phyloP scores from a whole-genome alignment of 2,113 vertebrate species.

The Atrichornis clamosus region DNA sequence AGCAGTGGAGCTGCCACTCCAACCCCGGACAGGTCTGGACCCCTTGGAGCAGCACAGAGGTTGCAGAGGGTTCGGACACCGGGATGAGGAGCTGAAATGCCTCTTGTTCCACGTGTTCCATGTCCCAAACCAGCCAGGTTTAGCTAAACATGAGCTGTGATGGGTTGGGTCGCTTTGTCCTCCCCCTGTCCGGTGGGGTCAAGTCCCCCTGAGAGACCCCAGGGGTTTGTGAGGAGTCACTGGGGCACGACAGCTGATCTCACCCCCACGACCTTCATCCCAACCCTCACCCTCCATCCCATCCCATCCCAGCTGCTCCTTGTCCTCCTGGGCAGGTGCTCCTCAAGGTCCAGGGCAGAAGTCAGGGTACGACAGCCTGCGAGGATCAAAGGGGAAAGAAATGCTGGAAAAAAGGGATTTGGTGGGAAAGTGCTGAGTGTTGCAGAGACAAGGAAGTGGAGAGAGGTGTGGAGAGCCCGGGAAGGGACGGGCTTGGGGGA shows the following conservation, averaged over 20 bases:
- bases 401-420: neutral
- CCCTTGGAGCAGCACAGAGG: fast-evolving
- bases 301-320: neutral
- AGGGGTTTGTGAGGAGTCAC: too few relatives aligned
- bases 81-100: neutral
- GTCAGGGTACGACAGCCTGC: neutral
- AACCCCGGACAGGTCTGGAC: fast-evolving
- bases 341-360: neutral
- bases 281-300: neutral
- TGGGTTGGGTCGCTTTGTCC: neutral
- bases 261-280: neutral
- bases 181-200: neutral
- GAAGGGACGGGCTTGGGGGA: fast-evolving
- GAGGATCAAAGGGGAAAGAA: neutral
- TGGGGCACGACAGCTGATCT: neutral
- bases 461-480: neutral
- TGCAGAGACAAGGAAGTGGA: neutral
- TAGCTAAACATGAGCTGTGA: fast-evolving
- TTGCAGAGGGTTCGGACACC: fast-evolving
- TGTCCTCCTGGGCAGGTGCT: neutral
- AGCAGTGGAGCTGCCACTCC: fast-evolving
- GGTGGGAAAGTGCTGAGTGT: fast-evolving
- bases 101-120: neutral
- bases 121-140: neutral
- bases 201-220: neutral